Conservation (phyloP, 2,113 vertebrate species). For the Petroica traversi region DNA sequence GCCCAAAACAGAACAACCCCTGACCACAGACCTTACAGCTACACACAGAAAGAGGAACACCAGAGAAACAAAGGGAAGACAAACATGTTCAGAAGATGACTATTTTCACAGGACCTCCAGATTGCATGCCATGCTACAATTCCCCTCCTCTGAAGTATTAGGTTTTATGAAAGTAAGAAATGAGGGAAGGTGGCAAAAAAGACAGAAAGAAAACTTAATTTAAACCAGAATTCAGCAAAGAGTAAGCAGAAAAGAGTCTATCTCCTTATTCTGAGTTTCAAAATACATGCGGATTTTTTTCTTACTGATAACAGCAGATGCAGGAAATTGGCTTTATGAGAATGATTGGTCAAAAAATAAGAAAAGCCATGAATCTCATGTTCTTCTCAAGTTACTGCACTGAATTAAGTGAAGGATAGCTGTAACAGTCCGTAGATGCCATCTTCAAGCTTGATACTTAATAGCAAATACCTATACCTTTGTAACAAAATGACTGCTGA, state of each 20-base stretch:
- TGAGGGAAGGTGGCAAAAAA: neutral
- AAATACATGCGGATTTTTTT: rapidly evolving
- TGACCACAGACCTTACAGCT: neutral
- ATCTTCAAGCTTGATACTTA: neutral
- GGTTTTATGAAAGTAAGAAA: neutral
- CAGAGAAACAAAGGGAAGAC: neutral
- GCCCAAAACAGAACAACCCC: neutral
- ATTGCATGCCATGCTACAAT: neutral
- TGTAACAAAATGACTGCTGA: neutral
- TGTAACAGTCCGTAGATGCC: neutral
- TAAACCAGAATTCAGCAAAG: neutral
- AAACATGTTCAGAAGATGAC: neutral
- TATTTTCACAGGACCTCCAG: neutral
- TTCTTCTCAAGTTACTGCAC: neutral
- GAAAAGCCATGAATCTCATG: neutral
- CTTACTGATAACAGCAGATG: neutral
- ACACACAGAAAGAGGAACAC: neutral
- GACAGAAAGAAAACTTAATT: neutral
- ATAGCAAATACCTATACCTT: neutral
- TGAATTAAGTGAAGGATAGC: neutral
- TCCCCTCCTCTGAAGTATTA: neutral
- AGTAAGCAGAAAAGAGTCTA: neutral
- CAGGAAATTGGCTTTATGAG: neutral
- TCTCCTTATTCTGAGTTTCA: neutral
- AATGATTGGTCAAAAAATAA: neutral